A percentile compares a stretch with the other conserved stretches of the same genome.
These are phyloP conservation scores for Sebastes fasciatus DNA, from an alignment of 2,113 vertebrate species.

Conservation along the genomic window DNA sequence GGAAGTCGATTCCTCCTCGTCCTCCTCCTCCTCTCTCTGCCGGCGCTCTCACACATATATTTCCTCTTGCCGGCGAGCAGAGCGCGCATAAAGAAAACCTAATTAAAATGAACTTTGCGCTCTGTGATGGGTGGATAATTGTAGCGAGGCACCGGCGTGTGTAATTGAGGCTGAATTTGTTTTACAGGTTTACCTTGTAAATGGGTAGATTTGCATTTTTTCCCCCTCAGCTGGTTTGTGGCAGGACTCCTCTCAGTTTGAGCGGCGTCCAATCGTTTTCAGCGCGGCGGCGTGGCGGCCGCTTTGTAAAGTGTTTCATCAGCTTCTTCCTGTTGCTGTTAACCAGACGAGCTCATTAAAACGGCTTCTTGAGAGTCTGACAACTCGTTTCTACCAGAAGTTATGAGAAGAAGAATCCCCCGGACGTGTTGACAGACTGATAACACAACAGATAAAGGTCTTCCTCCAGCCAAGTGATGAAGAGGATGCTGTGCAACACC, in stretches of 20 bases:
- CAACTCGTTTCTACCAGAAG: too few relatives aligned
- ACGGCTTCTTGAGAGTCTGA: not conserved
- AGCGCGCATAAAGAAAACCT: slow-evolving; percentile 12
- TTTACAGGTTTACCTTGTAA: slow-evolving; percentile 62
- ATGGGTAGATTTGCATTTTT: slow-evolving; percentile 45
- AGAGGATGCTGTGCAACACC: slow-evolving; percentile 13
- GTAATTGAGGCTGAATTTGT: slow-evolving; percentile 65
- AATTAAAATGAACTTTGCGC: slow-evolving; percentile 61
- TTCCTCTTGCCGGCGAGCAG: not conserved
- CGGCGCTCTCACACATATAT: not conserved
- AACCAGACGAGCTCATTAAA: slow-evolving; percentile 24
- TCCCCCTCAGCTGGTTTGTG: not conserved
- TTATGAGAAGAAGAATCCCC: too few relatives aligned
- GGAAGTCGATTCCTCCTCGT: slow-evolving; percentile 43
- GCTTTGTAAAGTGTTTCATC: not conserved
- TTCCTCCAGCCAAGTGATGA: slow-evolving; percentile 35
- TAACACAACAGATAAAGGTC: not conserved
- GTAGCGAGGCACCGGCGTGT: slow-evolving; percentile 48
- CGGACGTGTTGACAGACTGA: too few relatives aligned
- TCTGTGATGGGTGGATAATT: slow-evolving; percentile 61
- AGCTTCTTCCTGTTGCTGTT: not conserved
- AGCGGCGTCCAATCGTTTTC: slow-evolving; percentile 4
- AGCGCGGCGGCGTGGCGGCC: not conserved
- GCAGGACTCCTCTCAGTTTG: not conserved
- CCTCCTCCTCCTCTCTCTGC: too few relatives aligned